Evolutionary conservation across 2,797 vertebrate species (phyloP).

Genomic region (Mergus octosetaceus): DNA sequence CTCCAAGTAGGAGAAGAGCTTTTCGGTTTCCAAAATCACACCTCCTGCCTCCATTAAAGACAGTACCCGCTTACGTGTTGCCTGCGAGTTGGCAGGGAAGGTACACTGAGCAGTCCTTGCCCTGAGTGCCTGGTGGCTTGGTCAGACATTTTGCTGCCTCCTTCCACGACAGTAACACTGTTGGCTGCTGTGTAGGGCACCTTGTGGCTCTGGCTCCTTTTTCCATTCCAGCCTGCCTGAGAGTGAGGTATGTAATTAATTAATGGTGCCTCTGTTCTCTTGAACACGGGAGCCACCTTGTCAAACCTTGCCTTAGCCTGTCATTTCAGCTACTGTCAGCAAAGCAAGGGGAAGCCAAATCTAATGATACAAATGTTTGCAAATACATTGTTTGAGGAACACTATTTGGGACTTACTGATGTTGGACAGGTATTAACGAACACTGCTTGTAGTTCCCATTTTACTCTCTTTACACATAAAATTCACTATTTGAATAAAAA

Average conservation of each 20-base stretch:
- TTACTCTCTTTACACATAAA: not conserved
- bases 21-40: not conserved
- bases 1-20: not conserved
- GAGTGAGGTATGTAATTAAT: not conserved
- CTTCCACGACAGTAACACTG: not conserved
- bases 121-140: not conserved
- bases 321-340: not conserved
- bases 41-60: not conserved
- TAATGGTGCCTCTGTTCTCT: not conserved
- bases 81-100: not conserved
- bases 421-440: not conserved
- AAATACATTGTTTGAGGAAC: not conserved
- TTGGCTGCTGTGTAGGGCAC: not conserved
- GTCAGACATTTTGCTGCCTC: accelerated
- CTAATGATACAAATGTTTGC: not conserved
- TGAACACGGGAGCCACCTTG: not conserved
- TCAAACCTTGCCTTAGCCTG: not conserved
- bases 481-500: not conserved
- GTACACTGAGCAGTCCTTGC: not conserved
- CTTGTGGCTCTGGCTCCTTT: not conserved
- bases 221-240: not conserved
- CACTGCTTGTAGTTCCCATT: not conserved
- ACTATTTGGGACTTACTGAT: not conserved
- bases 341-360: not conserved
- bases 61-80: not conserved